Evolutionary conservation across 2,888 invertebrate species (phyloP).

Genomic region (Thera obeliscata): DNA sequence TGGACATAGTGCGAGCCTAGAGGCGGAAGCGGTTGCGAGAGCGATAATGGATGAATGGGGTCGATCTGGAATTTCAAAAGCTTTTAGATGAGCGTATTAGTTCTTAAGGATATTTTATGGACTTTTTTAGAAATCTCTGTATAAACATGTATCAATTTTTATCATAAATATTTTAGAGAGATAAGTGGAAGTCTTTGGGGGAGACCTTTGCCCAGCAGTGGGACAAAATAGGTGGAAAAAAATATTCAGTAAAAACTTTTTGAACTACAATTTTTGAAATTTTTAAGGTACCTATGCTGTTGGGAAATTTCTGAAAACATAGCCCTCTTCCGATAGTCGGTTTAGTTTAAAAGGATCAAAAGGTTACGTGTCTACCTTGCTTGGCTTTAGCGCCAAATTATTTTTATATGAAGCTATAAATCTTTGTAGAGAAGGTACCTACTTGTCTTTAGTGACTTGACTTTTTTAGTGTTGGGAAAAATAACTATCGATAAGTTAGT

Average conservation of each 20-base stretch:
- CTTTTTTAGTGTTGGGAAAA: slow-evolving; percentile 4
- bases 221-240: too few relatives aligned
- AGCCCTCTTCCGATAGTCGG: neutral
- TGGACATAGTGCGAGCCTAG: neutral
- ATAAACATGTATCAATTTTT: too few relatives aligned
- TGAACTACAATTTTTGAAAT: too few relatives aligned
- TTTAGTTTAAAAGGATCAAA: slow-evolving; percentile 15
- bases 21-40: neutral
- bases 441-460: slow-evolving; percentile 47
- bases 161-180: too few relatives aligned
- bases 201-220: too few relatives aligned
- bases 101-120: too few relatives aligned
- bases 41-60: neutral
- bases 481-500: neutral
- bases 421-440: slow-evolving; percentile 47
- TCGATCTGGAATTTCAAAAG: too few relatives aligned
- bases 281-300: too few relatives aligned
- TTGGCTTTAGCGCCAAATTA: slow-evolving; percentile 59
- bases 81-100: too few relatives aligned
- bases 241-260: too few relatives aligned
- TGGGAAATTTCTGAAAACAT: neutral
- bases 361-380: slow-evolving; percentile 28
- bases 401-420: slow-evolving; percentile 70
- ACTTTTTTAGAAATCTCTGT: too few relatives aligned
- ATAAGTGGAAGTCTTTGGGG: too few relatives aligned